A percentile compares a stretch with the other conserved stretches of the same genome.
phyloP scores from a whole-genome alignment of 2,113 vertebrate species.

The Lampris incognitus region DNA sequence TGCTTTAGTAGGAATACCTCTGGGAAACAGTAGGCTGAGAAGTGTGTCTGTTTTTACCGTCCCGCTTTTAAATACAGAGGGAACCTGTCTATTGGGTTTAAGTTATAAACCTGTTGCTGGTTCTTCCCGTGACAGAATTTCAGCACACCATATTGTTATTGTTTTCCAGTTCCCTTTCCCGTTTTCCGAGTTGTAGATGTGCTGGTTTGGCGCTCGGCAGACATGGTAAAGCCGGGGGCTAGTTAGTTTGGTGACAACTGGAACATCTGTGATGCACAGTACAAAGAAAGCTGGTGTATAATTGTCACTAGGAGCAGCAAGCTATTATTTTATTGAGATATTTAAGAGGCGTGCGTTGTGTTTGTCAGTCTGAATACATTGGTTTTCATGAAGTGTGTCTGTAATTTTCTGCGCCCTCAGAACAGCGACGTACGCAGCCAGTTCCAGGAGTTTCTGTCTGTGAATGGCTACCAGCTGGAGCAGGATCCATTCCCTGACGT shows the following conservation, averaged over 20 bases:
- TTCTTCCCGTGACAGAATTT: too few species aligned
- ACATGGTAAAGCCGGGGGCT: not conserved
- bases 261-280: not conserved
- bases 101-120: too few species aligned
- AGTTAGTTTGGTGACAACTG: not conserved
- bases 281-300: too few species aligned
- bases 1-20: not conserved
- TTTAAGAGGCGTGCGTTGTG: too few species aligned
- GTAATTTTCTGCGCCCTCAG: slow-evolving; percentile 68
- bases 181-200: too few species aligned
- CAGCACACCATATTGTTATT: not conserved
- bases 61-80: too few species aligned
- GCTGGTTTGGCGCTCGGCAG: slow-evolving; percentile 14
- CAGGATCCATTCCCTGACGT: slow-evolving; percentile 92
- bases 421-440: slow-evolving; percentile 87
- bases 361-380: too few species aligned
- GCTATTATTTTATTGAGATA: too few species aligned
- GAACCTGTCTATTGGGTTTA: not conserved
- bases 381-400: not conserved
- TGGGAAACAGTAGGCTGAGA: slow-evolving; percentile 7
- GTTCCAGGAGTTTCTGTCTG: slow-evolving; percentile 96
- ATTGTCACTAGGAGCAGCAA: too few species aligned
- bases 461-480: slow-evolving; percentile 93
- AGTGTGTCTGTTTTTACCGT: not conserved
- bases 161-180: not conserved